These are phyloP conservation scores for Barbus barbus DNA, from an alignment of 2,113 vertebrate genomes.

Conservation along the genomic window DNA sequence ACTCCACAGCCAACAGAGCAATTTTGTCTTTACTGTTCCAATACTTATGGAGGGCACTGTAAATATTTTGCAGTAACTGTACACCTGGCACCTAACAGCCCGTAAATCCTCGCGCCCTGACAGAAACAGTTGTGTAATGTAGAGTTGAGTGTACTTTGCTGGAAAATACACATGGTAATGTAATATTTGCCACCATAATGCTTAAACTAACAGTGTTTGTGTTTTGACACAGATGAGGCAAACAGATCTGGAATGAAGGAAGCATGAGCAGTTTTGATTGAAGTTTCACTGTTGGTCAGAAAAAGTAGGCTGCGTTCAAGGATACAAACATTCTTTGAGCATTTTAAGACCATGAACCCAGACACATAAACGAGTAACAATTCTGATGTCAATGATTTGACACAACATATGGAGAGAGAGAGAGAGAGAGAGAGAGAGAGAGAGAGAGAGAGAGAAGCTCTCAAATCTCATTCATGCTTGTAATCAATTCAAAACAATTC, in stretches of 20 bases:
- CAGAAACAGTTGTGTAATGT: constrained; percentile 53
- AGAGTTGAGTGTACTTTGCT: not conserved
- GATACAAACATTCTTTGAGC: not conserved
- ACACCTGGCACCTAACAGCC: constrained; percentile 61
- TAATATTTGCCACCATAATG: constrained; percentile 6
- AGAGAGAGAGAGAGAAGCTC: too few relatives aligned
- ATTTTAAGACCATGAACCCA: not conserved
- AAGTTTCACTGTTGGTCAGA: not conserved
- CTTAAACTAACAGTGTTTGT: constrained; percentile 1
- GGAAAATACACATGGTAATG: not conserved
- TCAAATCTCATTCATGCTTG: too few relatives aligned
- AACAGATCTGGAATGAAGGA: not conserved
- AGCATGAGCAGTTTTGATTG: not conserved
- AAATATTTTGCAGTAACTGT: constrained; percentile 66
- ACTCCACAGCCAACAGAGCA: too few relatives aligned
- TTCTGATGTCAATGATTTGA: too few relatives aligned
- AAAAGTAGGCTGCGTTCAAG: not conserved
- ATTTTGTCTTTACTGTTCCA: too few relatives aligned
- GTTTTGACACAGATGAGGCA: not conserved
- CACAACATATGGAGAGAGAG: too few relatives aligned
- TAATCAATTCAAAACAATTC: too few relatives aligned
- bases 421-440: too few relatives aligned
- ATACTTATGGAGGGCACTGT: too few relatives aligned
- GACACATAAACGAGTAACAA: too few relatives aligned
- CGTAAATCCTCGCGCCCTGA: constrained; percentile 61